These are phyloP conservation scores for Cuniculus paca DNA, from an alignment of 2,797 vertebrate genomes.

Conservation along the genomic window DNA sequence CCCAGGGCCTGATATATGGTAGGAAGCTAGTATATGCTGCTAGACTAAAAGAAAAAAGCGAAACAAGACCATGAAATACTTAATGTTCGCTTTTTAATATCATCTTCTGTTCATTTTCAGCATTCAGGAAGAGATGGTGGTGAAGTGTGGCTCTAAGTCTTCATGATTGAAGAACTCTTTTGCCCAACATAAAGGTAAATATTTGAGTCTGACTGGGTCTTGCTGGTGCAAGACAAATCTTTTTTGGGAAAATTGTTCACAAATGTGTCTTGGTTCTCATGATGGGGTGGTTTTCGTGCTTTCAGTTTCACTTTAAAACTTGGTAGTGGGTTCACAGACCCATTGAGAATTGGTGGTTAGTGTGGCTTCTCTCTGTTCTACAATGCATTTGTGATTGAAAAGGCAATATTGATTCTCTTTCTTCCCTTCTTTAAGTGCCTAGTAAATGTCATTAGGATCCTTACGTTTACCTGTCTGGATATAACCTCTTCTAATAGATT, in stretches of 20 bases:
- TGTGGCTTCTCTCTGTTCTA: slow-evolving; percentile 47
- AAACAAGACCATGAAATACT: neutral
- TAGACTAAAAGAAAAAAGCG: neutral
- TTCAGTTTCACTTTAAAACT: neutral
- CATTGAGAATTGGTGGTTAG: neutral
- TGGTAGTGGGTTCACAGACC: neutral
- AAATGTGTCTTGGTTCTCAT: slow-evolving; percentile 11
- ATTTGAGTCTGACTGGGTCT: neutral
- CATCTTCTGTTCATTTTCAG: slow-evolving; percentile 82
- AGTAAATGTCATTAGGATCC: slow-evolving; percentile 39
- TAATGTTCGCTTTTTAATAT: slow-evolving; percentile 62
- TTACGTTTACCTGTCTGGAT: slow-evolving; percentile 17
- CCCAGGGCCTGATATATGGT: neutral
- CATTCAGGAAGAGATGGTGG: slow-evolving; percentile 86
- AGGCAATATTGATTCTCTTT: slow-evolving; percentile 57
- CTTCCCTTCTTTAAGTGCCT: slow-evolving; percentile 34
- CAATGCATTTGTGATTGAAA: neutral
- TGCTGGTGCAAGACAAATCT: neutral
- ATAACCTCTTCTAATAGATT: slow-evolving; percentile 4
- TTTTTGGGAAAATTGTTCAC: neutral
- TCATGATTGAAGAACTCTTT: slow-evolving; percentile 84
- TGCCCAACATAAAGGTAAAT: slow-evolving; percentile 82
- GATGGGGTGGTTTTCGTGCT: neutral
- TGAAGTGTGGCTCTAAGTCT: slow-evolving; percentile 76
- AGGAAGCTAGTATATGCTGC: neutral